Evolutionary conservation across 1,140 invertebrate species (phyloP), one percentile per base, ranked within the genome.

Genomic region (Lerema accius): DNA sequence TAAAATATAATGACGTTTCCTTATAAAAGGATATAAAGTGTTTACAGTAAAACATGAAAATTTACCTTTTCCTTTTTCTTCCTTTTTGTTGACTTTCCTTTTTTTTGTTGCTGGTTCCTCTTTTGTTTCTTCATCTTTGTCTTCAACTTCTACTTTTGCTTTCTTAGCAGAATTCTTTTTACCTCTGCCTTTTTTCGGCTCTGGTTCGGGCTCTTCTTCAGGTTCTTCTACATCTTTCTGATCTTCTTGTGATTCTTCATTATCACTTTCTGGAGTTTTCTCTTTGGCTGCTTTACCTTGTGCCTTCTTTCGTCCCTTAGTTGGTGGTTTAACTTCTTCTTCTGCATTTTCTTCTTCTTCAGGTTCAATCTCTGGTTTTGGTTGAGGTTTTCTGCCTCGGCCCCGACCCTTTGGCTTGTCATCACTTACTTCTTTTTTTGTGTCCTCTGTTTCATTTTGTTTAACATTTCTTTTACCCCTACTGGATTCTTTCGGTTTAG

Each of bases 1-100:
- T 53, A 40, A 26, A 46, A 43, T 55, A 7, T n/a, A 65, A 58
- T 40, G 43, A 43, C 37, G 28, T 28, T n/a, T n/a, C n/a, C n/a
- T n/a, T n/a, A n/a, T n/a, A n/a, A n/a, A n/a, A n/a, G n/a, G n/a
- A n/a, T n/a, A n/a, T n/a, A n/a, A n/a, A n/a, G n/a, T n/a, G n/a
- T n/a, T n/a, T n/a, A n/a, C n/a, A n/a, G n/a, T n/a, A n/a, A n/a
- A n/a, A n/a, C n/a, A n/a, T n/a, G n/a, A n/a, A n/a, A n/a, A n/a
- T n/a, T n/a, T n/a, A 87, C 79, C 80, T 79, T 83, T 83, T 48
- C 51, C 75, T 74, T 84, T 82, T 16, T 75, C 75, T 42, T 84
- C 80, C 63, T 83, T 85, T 58, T 85, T 82, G 35, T 63, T 63
- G 15, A 67, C 65, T 58, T 81, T 79, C 15, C 67, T 66, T 56